These are phyloP conservation scores for Taurulus bubalis DNA, from an alignment of 2,113 vertebrate genomes.

Conservation along the genomic window DNA sequence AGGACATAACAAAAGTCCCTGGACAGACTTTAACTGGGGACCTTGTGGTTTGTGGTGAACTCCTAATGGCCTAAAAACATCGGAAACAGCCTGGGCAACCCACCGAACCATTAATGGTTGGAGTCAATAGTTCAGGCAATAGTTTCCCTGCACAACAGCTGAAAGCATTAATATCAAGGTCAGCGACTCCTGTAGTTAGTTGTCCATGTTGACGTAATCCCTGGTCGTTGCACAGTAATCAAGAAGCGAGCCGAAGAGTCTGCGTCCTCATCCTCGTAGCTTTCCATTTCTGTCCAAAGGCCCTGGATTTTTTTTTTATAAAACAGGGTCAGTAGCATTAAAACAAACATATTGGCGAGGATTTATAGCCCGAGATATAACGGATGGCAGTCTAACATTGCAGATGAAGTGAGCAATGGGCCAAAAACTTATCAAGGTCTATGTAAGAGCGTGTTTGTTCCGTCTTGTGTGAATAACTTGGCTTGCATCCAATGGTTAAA, in stretches of 20 bases:
- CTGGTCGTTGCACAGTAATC: neutral
- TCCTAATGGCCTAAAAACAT: too few relatives aligned
- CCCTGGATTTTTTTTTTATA: neutral
- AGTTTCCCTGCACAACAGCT: neutral
- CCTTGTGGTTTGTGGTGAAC: too few relatives aligned
- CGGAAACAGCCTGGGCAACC: too few relatives aligned
- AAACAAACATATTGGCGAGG: too few relatives aligned
- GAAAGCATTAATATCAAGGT: neutral
- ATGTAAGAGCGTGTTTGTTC: neutral
- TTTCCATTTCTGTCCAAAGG: too few relatives aligned
- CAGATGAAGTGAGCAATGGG: neutral
- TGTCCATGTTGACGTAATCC: neutral
- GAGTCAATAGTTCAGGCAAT: neutral
- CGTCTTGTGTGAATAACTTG: slow-evolving; percentile 8
- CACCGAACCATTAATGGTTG: neutral
- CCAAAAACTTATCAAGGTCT: neutral
- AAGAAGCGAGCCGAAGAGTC: too few relatives aligned
- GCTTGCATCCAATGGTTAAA: slow-evolving; percentile 5
- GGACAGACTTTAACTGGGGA: too few relatives aligned
- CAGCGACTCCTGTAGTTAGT: neutral
- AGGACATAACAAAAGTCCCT: too few relatives aligned
- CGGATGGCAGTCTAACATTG: neutral
- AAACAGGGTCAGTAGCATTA: neutral
- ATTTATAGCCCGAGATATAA: neutral
- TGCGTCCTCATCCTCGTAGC: too few relatives aligned